These are phyloP conservation scores for Crotalus adamanteus DNA, from an alignment of 2,797 vertebrate species.

Conservation along the genomic window DNA sequence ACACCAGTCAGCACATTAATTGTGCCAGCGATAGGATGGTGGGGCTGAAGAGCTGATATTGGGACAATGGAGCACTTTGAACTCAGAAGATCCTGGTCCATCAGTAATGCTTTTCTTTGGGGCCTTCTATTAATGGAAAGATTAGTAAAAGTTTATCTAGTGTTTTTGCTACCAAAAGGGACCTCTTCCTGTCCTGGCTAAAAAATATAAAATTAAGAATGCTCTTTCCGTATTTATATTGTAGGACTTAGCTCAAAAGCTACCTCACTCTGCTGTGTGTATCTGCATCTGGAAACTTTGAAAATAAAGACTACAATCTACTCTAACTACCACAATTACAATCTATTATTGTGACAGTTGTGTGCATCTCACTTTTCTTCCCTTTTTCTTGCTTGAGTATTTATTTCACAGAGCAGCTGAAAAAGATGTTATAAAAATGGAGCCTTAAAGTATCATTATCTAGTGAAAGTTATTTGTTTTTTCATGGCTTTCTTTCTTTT, in stretches of 20 bases:
- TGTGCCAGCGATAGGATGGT: too few relatives aligned
- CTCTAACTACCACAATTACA: neutral
- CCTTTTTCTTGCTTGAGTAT: too few relatives aligned
- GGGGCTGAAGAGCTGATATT: too few relatives aligned
- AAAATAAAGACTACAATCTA: neutral
- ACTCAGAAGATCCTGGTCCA: too few relatives aligned
- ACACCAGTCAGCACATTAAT: too few relatives aligned
- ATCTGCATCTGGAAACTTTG: neutral
- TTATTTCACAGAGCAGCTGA: neutral
- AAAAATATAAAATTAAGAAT: neutral
- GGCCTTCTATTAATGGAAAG: too few relatives aligned
- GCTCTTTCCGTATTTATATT: neutral
- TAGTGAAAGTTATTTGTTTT: neutral
- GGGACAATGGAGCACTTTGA: too few relatives aligned
- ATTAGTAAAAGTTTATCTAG: neutral
- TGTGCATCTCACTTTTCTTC: neutral
- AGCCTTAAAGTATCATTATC: neutral
- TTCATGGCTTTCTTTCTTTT: neutral
- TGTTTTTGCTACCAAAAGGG: neutral
- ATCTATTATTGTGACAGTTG: neutral
- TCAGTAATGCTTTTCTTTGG: too few relatives aligned
- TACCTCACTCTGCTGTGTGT: neutral
- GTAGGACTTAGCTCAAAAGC: neutral
- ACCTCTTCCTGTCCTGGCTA: neutral
- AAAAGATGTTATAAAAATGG: neutral